phyloP scores from a whole-genome alignment of 1,140 invertebrate genomes.

The Papilio helenus region DNA sequence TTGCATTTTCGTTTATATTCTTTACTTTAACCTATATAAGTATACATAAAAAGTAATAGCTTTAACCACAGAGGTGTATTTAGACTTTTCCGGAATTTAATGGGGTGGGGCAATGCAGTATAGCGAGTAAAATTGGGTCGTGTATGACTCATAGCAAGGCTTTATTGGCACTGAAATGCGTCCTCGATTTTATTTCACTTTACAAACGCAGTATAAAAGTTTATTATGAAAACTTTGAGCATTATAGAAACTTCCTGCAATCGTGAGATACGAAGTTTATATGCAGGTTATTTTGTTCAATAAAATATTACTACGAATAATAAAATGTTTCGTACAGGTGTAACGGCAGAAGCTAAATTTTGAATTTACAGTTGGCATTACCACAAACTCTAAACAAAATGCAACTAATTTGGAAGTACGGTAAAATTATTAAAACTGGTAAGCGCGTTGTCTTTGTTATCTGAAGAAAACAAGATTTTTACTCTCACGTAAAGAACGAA shows the following conservation, averaged over 20 bases:
- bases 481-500: neutral
- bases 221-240: neutral
- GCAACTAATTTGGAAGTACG: neutral
- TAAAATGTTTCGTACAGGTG: too few species aligned
- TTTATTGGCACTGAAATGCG: conserved; percentile 26
- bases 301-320: too few species aligned
- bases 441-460: neutral
- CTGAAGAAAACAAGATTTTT: neutral
- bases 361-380: too few species aligned
- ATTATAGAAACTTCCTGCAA: conserved; percentile 8
- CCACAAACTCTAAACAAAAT: too few species aligned
- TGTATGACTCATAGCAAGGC: conserved; percentile 24
- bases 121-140: neutral
- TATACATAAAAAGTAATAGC: neutral
- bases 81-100: conserved; percentile 18
- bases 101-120: conserved; percentile 23
- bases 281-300: neutral
- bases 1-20: neutral
- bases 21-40: neutral
- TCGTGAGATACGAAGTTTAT: neutral
- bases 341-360: too few species aligned
- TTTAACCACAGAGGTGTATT: neutral
- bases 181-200: conserved; percentile 17
- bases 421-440: neutral
- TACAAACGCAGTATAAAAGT: neutral